Percentiles rank a stretch among this genome's conserved stretches.
phyloP scores from a whole-genome alignment of 2,113 vertebrate genomes.

The Sorex araneus region DNA sequence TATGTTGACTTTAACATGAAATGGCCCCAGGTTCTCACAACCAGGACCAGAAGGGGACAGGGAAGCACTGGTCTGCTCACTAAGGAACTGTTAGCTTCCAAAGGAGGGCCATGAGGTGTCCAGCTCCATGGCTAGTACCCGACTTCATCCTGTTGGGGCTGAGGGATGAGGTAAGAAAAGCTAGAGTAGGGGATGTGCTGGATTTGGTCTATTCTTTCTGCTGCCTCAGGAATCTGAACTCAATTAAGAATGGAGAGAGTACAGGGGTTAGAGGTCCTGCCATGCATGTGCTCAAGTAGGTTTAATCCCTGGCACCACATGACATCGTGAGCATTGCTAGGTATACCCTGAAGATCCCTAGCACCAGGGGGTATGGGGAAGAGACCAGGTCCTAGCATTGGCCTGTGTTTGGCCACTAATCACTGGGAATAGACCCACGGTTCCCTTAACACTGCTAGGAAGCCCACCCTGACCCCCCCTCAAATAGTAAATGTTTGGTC shows the following conservation, averaged over 20 bases:
- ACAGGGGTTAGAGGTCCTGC: too few relatives aligned
- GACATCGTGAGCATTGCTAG: too few relatives aligned
- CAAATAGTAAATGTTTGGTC: constrained; percentile 3
- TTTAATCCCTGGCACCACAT: too few relatives aligned
- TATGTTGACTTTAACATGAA: background rate
- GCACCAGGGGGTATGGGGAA: too few relatives aligned
- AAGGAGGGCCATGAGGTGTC: background rate
- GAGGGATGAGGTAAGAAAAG: background rate
- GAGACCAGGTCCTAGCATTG: too few relatives aligned
- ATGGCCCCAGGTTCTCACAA: background rate
- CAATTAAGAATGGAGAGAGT: background rate
- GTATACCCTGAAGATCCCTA: too few relatives aligned
- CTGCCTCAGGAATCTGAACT: background rate
- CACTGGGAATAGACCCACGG: too few relatives aligned
- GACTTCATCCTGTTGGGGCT: background rate
- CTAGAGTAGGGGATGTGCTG: background rate
- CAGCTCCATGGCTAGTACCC: background rate
- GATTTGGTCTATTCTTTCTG: background rate
- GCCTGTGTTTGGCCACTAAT: too few relatives aligned
- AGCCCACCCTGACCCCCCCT: too few relatives aligned
- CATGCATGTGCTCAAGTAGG: too few relatives aligned
- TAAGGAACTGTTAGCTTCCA: background rate
- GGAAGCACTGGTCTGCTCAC: background rate
- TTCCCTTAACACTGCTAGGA: too few relatives aligned
- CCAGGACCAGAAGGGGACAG: background rate